Conservation (phyloP, 2,888 invertebrate species). For the Cephonodes hylas region DNA sequence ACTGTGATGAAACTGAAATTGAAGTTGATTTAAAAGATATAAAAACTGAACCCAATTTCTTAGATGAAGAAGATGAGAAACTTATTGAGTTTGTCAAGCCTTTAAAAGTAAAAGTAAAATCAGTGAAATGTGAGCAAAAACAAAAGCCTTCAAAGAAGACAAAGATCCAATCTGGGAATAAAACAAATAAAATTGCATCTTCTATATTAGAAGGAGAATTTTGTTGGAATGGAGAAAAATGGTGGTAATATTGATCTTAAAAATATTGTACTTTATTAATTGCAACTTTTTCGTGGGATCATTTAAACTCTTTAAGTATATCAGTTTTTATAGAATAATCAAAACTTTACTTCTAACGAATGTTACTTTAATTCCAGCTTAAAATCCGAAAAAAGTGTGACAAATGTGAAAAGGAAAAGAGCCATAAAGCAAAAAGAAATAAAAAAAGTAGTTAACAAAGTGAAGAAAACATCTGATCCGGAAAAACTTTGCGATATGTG, state of each 20-base stretch:
- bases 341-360: too few species aligned
- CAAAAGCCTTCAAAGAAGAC: constrained; percentile 22
- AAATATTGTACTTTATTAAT: constrained; percentile 12
- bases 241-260: constrained; percentile 59
- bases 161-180: constrained; percentile 24
- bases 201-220: constrained; percentile 69
- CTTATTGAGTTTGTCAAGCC: constrained; percentile 34
- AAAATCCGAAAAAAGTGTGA: constrained; percentile 34
- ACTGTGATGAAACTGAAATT: constrained; percentile 28
- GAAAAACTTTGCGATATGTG: constrained; percentile 65
- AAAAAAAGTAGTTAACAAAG: constrained; percentile 32
- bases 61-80: constrained; percentile 29
- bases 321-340: too few species aligned
- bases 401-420: constrained; percentile 26
- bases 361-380: constrained; percentile 48
- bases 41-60: constrained; percentile 39
- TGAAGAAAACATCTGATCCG: constrained; percentile 31
- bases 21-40: constrained; percentile 38
- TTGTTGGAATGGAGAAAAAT: constrained; percentile 64
- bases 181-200: constrained; percentile 56
- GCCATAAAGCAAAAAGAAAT: constrained; percentile 22
- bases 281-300: too few species aligned
- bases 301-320: too few species aligned
- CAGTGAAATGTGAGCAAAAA: constrained; percentile 31
- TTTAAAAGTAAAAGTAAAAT: constrained; percentile 28